These are phyloP conservation scores for Sebastes alutus DNA, from an alignment of 2,797 vertebrate genomes.

Conservation along the genomic window DNA sequence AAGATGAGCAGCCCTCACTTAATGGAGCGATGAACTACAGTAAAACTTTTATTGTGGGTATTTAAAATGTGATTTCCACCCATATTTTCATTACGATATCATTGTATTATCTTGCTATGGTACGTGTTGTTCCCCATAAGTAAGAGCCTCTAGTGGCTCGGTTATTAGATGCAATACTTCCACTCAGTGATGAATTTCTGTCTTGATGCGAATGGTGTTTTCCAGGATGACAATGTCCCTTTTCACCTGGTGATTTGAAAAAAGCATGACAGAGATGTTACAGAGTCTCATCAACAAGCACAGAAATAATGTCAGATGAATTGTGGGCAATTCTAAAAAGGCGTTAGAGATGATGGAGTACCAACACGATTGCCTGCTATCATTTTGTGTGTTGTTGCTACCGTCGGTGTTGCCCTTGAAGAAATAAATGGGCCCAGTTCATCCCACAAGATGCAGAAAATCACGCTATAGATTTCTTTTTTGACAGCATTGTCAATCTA, in stretches of 20 bases:
- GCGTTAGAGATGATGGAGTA: conserved; percentile 53
- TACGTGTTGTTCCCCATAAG: background rate
- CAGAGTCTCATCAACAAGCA: conserved; percentile 31
- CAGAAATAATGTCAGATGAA: conserved; percentile 37
- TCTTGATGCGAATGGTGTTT: conserved; percentile 22
- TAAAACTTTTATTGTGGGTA: background rate
- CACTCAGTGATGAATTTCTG: conserved; percentile 19
- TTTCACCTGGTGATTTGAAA: conserved; percentile 41
- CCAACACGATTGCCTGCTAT: conserved; percentile 21
- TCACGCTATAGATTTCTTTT: conserved; percentile 31
- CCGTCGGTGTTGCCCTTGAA: conserved; percentile 46
- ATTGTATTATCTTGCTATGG: background rate
- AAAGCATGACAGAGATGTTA: conserved; percentile 44
- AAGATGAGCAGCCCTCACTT: background rate
- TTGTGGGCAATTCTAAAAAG: conserved; percentile 35
- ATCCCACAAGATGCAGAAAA: conserved; percentile 16
- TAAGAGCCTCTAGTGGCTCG: conserved; percentile 13
- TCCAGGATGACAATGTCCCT: conserved; percentile 30
- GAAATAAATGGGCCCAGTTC: conserved; percentile 34
- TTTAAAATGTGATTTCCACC: background rate
- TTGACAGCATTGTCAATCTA: conserved; percentile 31
- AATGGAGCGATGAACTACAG: background rate
- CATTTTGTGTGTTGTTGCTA: conserved; percentile 30
- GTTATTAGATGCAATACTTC: background rate
- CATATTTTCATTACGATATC: background rate